Evolutionary conservation across 1,140 invertebrate species (phyloP).

Genomic region (Caenorhabditis inopinata): DNA sequence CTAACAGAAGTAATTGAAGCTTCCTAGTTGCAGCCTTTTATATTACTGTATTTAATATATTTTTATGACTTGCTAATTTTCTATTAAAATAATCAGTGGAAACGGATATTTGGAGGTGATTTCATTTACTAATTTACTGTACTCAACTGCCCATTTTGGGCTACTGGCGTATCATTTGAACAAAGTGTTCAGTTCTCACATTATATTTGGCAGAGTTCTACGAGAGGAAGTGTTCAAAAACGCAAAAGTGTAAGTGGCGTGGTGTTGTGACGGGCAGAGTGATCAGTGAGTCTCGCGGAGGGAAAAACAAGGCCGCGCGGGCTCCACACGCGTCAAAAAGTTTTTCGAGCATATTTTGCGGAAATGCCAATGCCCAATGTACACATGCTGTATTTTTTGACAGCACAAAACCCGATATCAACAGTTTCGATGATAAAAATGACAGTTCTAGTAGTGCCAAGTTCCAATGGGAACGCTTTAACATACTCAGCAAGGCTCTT

Average conservation of each 20-base stretch:
- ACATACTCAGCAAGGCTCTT: no score
- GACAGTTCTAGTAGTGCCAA: background rate
- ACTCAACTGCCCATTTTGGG: no score
- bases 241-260: background rate
- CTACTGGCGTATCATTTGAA: no score
- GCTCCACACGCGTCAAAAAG: constrained; percentile 25
- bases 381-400: constrained; percentile 24
- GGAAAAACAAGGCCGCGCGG: background rate
- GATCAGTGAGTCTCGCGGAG: background rate
- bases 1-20: no score
- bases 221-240: background rate
- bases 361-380: constrained; percentile 3
- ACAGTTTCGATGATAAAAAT: background rate
- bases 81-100: no score
- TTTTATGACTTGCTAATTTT: no score
- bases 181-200: no score
- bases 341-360: constrained; percentile 32
- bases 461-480: background rate
- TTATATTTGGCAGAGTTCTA: no score
- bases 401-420: background rate
- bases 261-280: background rate
- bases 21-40: no score
- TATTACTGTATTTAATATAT: no score
- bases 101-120: no score
- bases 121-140: no score